Conservation (phyloP, 2,797 vertebrate genomes). For the Lepidocolaptes lacrymiger region DNA sequence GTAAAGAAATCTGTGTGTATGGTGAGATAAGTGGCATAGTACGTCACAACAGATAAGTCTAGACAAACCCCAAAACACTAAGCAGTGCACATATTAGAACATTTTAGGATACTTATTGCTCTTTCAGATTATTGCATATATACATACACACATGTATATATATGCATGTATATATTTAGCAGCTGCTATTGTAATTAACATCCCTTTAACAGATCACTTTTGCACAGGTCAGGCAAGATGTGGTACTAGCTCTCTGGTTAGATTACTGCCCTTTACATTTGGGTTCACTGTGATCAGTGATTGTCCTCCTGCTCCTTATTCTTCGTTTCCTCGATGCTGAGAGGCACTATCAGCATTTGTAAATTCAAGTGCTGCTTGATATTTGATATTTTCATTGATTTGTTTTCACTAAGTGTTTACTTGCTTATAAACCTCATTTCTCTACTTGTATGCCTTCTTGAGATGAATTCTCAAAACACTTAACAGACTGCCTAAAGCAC, state of each 20-base stretch:
- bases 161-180: background rate
- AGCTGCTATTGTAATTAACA: background rate
- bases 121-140: background rate
- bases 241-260: background rate
- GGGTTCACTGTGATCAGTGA: background rate
- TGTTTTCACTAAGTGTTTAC: background rate
- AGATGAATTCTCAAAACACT: background rate
- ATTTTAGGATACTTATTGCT: background rate
- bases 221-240: background rate
- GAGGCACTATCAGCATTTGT: background rate
- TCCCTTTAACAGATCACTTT: background rate
- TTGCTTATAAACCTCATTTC: background rate
- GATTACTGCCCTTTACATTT: background rate
- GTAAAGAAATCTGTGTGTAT: background rate
- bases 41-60: background rate
- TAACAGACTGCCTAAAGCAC: background rate
- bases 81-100: background rate
- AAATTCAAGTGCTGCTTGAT: background rate
- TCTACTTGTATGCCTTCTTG: background rate
- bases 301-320: background rate
- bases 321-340: background rate
- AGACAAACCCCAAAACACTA: background rate
- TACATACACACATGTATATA: fast-evolving
- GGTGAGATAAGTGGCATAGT: fast-evolving
- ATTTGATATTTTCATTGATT: background rate